Evolutionary conservation across 92 coral and sea anemone genomes (phyloP).

Genomic region (Nematostella vectensis): DNA sequence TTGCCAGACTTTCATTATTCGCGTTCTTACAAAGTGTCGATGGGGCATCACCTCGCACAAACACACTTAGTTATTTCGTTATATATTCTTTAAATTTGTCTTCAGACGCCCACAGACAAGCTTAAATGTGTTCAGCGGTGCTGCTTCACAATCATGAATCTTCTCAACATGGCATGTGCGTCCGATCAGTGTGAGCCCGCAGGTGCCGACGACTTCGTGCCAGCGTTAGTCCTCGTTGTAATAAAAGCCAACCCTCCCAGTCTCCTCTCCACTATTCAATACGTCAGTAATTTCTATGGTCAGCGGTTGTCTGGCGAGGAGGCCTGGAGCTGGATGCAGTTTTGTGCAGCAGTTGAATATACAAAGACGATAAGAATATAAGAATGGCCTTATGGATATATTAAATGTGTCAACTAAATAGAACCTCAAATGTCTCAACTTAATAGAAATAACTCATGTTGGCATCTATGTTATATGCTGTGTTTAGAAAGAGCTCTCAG

Average conservation of each 20-base stretch:
- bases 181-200: conserved; percentile 78
- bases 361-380: conserved; percentile 54
- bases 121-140: conserved; percentile 96
- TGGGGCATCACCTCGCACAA: too few relatives aligned
- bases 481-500: too few relatives aligned
- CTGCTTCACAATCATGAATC: conserved; percentile 92
- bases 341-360: conserved; percentile 87
- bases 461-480: too few relatives aligned
- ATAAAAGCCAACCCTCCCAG: conserved; percentile 92
- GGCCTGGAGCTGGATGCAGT: conserved; percentile 99
- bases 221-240: conserved; percentile 85
- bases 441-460: too few relatives aligned
- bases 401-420: too few relatives aligned
- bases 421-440: too few relatives aligned
- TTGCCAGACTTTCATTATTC: too few relatives aligned
- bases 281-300: conserved; percentile 73
- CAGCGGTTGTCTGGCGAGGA: conserved; percentile 85
- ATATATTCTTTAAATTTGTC: too few relatives aligned
- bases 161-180: conserved; percentile 71
- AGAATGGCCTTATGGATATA: not conserved
- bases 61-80: too few relatives aligned
- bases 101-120: conserved; percentile 97
- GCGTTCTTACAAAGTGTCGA: too few relatives aligned
- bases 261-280: conserved; percentile 90
- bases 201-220: conserved; percentile 95